These are phyloP conservation scores for Apis cerana DNA, from an alignment of 1,140 invertebrate species.

Conservation along the genomic window DNA sequence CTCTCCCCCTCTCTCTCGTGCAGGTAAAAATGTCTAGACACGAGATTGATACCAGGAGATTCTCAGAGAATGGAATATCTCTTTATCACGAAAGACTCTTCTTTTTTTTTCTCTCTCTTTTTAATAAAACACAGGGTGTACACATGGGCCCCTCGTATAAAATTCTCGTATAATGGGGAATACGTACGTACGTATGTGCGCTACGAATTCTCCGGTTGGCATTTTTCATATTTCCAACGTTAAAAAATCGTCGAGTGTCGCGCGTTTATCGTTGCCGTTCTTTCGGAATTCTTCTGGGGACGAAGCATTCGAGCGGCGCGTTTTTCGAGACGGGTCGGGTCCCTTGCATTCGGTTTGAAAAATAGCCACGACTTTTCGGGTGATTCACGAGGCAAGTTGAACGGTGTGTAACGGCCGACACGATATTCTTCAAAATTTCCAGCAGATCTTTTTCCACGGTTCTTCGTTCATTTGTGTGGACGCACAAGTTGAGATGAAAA, in stretches of 20 bases:
- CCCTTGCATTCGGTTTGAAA: background rate
- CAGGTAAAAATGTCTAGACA: constrained; percentile 8
- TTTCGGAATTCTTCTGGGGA: constrained; percentile 11
- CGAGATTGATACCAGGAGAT: background rate
- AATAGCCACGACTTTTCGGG: constrained; percentile 10
- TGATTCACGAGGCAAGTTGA: background rate
- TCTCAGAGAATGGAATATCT: background rate
- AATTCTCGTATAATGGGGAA: background rate
- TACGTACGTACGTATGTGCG: background rate
- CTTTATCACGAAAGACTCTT: background rate
- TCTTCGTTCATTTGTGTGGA: background rate
- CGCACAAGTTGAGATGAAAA: background rate
- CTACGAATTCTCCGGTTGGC: background rate
- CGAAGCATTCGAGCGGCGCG: constrained; percentile 6
- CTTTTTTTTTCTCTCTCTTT: background rate
- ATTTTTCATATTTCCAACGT: background rate
- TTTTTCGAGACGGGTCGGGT: background rate
- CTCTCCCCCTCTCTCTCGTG: background rate
- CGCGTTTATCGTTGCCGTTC: constrained; percentile 4
- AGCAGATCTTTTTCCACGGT: no score
- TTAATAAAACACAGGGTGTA: background rate
- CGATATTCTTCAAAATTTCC: background rate
- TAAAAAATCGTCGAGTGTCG: constrained; percentile 13
- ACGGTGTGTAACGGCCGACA: background rate
- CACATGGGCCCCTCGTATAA: background rate